Evolutionary conservation across 2,113 vertebrate genomes (phyloP).

Genomic region (Apteryx mantelli): DNA sequence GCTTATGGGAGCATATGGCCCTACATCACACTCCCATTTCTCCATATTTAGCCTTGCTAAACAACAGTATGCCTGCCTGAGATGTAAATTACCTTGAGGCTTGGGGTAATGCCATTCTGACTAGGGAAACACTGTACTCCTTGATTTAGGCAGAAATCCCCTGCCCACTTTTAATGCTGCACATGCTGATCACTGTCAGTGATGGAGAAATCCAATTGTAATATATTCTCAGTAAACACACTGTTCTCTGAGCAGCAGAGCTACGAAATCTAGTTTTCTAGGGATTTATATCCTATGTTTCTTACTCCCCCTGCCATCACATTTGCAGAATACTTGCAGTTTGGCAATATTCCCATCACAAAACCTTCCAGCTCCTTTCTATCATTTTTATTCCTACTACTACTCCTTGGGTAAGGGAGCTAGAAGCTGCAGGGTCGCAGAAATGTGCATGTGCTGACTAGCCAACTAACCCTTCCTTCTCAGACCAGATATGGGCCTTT

Average conservation of each 20-base stretch:
- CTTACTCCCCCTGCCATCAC: background rate
- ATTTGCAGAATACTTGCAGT: background rate
- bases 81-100: constrained; percentile 44
- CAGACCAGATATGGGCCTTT: background rate
- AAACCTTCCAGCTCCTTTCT: background rate
- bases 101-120: background rate
- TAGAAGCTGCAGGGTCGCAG: background rate
- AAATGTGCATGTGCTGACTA: background rate
- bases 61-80: constrained; percentile 41
- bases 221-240: background rate
- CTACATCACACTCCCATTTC: constrained; percentile 9
- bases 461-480: background rate
- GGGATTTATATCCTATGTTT: background rate
- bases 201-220: background rate
- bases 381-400: background rate
- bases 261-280: background rate
- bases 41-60: constrained; percentile 39
- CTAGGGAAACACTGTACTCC: background rate
- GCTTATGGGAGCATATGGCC: background rate
- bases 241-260: background rate
- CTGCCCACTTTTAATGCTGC: background rate
- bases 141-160: background rate
- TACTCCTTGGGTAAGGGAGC: background rate
- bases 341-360: background rate
- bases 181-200: accelerated